These are phyloP conservation scores for Anthoscopus minutus DNA, from an alignment of 2,113 vertebrate species.

Conservation along the genomic window DNA sequence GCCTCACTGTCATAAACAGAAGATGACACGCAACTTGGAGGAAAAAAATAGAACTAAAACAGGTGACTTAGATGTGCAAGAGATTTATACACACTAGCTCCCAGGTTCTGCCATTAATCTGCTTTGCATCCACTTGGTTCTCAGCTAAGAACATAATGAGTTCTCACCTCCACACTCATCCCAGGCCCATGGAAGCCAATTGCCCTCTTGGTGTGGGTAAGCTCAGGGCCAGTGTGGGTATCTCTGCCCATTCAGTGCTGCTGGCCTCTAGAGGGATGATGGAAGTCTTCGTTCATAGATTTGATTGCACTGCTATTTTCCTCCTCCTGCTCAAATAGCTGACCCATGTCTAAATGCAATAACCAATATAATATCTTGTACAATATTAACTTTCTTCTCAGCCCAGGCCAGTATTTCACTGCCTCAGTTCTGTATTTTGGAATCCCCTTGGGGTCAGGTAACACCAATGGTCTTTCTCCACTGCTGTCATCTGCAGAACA, in stretches of 20 bases:
- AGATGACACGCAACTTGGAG: background rate
- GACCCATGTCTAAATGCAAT: background rate
- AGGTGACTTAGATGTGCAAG: background rate
- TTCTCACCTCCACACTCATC: background rate
- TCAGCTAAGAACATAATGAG: background rate
- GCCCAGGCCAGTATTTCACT: background rate
- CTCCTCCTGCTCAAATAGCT: background rate
- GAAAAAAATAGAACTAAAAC: background rate
- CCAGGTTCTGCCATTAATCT: background rate
- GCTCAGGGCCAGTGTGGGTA: background rate
- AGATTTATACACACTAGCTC: background rate
- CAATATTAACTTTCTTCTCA: background rate
- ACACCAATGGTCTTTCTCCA: accelerated
- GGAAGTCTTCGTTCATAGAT: background rate
- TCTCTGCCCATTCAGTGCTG: background rate
- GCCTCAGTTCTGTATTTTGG: background rate
- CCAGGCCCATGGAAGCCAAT: background rate
- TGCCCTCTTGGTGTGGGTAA: background rate
- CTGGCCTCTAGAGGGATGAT: background rate
- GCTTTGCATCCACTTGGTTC: background rate
- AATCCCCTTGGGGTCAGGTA: background rate
- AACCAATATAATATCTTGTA: background rate
- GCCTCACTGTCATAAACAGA: background rate
- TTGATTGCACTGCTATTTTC: background rate
- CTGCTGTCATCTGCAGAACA: background rate